Evolutionary conservation across 2,888 invertebrate genomes (phyloP), one percentile per base, ranked within the genome.

Genomic region (Toxonevra muliebris): DNA sequence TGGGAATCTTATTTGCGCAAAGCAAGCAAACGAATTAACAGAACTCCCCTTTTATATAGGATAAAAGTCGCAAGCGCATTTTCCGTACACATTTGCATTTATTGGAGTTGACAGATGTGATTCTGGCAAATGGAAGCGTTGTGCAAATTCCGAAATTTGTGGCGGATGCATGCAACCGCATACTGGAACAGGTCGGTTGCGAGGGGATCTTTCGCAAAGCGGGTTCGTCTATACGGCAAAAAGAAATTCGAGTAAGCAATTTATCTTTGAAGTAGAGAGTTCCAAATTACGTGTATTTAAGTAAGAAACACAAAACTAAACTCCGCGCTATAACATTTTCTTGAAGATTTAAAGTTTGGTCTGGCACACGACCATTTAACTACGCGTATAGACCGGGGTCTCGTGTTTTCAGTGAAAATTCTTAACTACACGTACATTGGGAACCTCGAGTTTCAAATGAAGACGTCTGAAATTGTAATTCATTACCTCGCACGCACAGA

Each of bases 121-220:
- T 90, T 70, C 87, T 91, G 73, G 88, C 89, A 74, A 91, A 90
- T 81, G 92, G 92, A 30, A 89, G 89, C 77, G 89, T 90, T 71
- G 86, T 93, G 48, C 88, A 90, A 81, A 89, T 94, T 45, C 94
- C 94, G 8, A 87, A 88, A 73, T 89, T 93, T 78, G 89, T 94
- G 1, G 89, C 90, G 75, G 90, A 92, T 80, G 89, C 92, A 79
- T 91, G 92, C 76, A 87, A 89, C 63, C 90, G 89, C 76, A 88
- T 94, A 61, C 86, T 90, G 71, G 87, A 89, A 55, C 89, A 92
- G 84, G 88, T 92, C 41, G 88, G 89, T 65, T 90, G 91, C 19
- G 96, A 96, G 82, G 96, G 96, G 0, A 85, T 96, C 59, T 96
- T 96, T 83, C 88, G 96, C 9, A 96, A 95, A 87, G 94, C 94